Base-by-base conservation (phyloP, 2,888 invertebrate species). In the Melinopterus prodromus region DNA sequence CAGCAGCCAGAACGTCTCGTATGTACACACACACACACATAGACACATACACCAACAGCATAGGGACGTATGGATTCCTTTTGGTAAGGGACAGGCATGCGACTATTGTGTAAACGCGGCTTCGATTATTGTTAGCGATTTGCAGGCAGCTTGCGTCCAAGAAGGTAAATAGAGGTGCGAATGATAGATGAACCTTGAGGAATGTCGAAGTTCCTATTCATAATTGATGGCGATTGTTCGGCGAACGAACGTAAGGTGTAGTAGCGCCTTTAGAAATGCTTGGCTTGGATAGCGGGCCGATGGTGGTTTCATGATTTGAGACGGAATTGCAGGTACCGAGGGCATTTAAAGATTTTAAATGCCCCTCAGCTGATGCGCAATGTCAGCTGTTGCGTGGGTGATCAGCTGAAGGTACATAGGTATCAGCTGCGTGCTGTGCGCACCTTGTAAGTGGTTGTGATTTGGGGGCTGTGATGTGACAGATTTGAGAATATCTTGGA, bases 1-100 rank as follows among this genome's bases (percentile, higher is more conserved):
- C 53, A 53, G 53, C 53, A 53, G 53, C 53, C 53, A 53, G 9
- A 9, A 53, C 53, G 53, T 53, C 53, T 53, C 53, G 7, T 53
- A 53, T 53, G 53, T 53, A 53, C 53, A 53, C 53, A 53, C 53
- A 53, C 7, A 53, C 12, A 26, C 5, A 53, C 12, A 53, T 6
- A 53, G 2, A 12, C n/a, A 53, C 12, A 9, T 1, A 53, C 53
- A 53, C 53, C 7, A 53, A 53, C 53, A 3, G 26, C 26, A 26
- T 53, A 53, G 7, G 12, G 53, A 1, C 53, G 53, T 53, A 53
- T 53, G 12, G 53, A 12, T 53, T 53, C 53, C 53, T 53, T 53
- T 74, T 74, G 26, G n/a, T 74, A 9, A 35, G 74, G 37, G 36
- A 37, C 74, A 74, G 74, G 74, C 74, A 74, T 74, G 74, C 74